Evolutionary conservation across 2,113 vertebrate species (phyloP), one percentile per base, ranked within the genome.

Genomic region (Bos indicus): DNA sequence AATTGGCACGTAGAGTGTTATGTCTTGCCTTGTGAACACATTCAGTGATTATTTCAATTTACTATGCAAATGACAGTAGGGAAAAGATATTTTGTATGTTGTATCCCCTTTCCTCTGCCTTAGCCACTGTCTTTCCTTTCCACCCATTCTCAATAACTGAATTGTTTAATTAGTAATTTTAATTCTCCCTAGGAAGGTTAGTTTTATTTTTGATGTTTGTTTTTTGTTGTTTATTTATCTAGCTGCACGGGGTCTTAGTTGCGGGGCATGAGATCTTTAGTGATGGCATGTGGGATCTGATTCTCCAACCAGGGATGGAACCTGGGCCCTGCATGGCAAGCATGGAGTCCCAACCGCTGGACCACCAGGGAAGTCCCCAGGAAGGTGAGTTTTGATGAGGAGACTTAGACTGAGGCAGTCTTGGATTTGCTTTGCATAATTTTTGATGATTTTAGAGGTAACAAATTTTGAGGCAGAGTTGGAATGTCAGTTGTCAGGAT

Each of bases 391-490:
- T 90, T 71, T 82, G 51, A 77, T 90, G 88, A 95, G 62, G 59
- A 86, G 71, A 88, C 67, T 59, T 36, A 25, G 40, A 94, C 23
- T 3, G 9, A 74, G 43, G 77, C 23, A 36, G 62, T 88, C 43
- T 87, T 48, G 57, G 57, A 5, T 80, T 86, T 91, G 60, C 40
- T 87, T 36, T 78, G 48, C 43, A 36, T 85, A 33, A 36, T 74
- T 92, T 96, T 88, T 95, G 54, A 43, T 87, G 71, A 15, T 82
- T 77, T 95, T 15, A 89, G 46, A 80, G 84, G 51, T 95, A 81
- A 46, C 54, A 33, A 21, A 74, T 98, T 19, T 78, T 67, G 40
- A 36, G 43, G 81, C 16, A 62, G 11, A 62, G 52, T n/a, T 90
- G 7, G 26, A 48, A 64, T 48, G 77, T 86, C 28, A 67, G 13